Conservation (phyloP, 1,140 invertebrate species). For the Drosophila melanogaster region Release_6_plus_ISO1_MT NT_033777.3:13429001-13429500, state of each 20-base stretch:
- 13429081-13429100: conserved; percentile 30
- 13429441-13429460: conserved; percentile 69
- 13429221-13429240: conserved; percentile 75
- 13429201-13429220: conserved; percentile 74
- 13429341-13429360: conserved; percentile 45
- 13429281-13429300: conserved; percentile 68
- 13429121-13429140: conserved; percentile 47
- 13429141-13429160: conserved; percentile 56
- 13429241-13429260: conserved; percentile 52
- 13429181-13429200: conserved; percentile 49
- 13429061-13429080: conserved; percentile 28
- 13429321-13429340: conserved; percentile 65
- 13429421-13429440: conserved; percentile 79
- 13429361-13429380: conserved; percentile 55
- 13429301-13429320: conserved; percentile 74
- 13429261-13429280: conserved; percentile 73
- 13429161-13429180: conserved; percentile 66
- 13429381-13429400: conserved; percentile 76
- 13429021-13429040: conserved; percentile 16
- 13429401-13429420: conserved; percentile 79
- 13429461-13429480: conserved; percentile 71
- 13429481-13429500: conserved; percentile 70
- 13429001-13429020: conserved; percentile 25
- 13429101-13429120: conserved; percentile 52
- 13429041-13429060: conserved; percentile 27